Evolutionary conservation across 1,140 invertebrate genomes (phyloP).

Genomic region (Ylistrum balloti): DNA sequence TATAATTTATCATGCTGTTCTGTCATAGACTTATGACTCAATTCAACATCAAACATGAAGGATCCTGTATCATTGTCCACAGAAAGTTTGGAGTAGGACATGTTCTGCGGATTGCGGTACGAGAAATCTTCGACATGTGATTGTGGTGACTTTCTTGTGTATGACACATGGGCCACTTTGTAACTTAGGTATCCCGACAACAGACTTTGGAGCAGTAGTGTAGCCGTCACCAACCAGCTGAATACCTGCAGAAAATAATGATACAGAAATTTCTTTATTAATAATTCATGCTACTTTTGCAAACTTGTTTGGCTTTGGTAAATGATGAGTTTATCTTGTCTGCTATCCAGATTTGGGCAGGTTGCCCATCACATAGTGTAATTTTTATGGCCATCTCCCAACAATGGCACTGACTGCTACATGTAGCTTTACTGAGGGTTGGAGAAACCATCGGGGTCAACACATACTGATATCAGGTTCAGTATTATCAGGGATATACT

Average conservation of each 20-base stretch:
- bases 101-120: neutral
- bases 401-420: too few species aligned
- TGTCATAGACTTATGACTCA: neutral
- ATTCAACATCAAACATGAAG: neutral
- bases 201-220: neutral
- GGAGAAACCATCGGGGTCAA: too few species aligned
- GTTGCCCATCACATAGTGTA: too few species aligned
- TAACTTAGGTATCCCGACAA: neutral
- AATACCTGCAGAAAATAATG: neutral
- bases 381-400: too few species aligned
- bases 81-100: constrained; percentile 33
- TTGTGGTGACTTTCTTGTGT: neutral
- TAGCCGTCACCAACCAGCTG: constrained; percentile 13
- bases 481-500: too few species aligned
- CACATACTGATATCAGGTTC: too few species aligned
- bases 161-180: neutral
- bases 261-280: neutral
- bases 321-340: too few species aligned
- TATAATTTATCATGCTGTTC: constrained; percentile 26
- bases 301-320: too few species aligned
- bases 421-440: too few species aligned
- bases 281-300: too few species aligned
- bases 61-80: neutral
- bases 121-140: neutral
- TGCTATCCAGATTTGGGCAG: too few species aligned